Percentiles rank a stretch among this genome's conserved stretches.
These are phyloP conservation scores for Prunella fulvescens DNA, from an alignment of 2,113 vertebrate species.

Conservation along the genomic window DNA sequence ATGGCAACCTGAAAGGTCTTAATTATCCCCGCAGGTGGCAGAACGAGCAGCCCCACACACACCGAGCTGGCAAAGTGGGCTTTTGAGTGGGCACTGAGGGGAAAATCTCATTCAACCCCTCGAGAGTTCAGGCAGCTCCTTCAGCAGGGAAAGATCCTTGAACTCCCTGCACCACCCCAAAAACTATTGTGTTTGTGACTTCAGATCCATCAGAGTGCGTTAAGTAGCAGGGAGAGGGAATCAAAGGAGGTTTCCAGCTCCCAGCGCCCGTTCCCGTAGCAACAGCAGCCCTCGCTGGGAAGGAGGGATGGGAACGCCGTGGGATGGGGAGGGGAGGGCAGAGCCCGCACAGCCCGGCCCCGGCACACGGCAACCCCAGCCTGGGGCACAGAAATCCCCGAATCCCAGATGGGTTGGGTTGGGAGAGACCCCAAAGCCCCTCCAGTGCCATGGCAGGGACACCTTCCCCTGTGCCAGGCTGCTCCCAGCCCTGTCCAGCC, in stretches of 20 bases:
- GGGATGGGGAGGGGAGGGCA: neutral
- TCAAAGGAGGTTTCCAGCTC: neutral
- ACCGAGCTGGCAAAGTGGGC: neutral
- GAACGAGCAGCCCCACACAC: neutral
- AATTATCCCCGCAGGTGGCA: constrained; percentile 37
- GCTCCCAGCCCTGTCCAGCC: neutral
- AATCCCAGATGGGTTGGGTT: neutral
- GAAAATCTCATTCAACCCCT: neutral
- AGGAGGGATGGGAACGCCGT: neutral
- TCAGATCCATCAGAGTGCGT: neutral
- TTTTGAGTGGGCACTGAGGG: neutral
- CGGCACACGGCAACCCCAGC: fast-evolving
- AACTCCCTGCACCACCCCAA: neutral
- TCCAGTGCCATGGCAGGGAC: neutral
- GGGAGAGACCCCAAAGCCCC: neutral
- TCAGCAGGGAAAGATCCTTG: neutral
- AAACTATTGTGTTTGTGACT: neutral
- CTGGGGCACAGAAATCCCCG: neutral
- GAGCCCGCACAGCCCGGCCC: neutral
- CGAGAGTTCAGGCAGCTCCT: constrained; percentile 3
- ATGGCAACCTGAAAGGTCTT: constrained; percentile 40
- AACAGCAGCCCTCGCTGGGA: neutral
- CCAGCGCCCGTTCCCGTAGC: constrained; percentile 21
- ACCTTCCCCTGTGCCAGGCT: fast-evolving
- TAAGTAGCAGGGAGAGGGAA: neutral